Evolutionary conservation across 2,113 vertebrate genomes (phyloP), one percentile per base, ranked within the genome.

Genomic region (Vombatus ursinus): DNA sequence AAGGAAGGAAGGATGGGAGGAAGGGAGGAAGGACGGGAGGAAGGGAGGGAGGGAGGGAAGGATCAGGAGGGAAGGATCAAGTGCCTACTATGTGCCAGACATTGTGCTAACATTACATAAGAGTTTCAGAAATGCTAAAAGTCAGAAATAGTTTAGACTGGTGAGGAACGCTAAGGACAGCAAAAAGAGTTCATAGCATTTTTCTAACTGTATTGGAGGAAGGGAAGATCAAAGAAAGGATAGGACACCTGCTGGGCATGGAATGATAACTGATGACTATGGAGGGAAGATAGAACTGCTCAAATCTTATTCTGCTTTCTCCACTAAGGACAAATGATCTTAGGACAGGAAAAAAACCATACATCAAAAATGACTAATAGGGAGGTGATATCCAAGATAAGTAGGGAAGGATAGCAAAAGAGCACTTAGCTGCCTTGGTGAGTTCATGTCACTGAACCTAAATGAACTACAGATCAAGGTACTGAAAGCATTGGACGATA

Each of bases 21-120:
- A 31, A 1, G 5, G 28, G 8, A 8, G 3, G 14, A 2, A 9
- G 57, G 11, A 31, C 3, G 57, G 3, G 10, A 37, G 31, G 1
- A 3, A 5, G 31, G 4, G 5, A 16, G 31, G 26, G 9, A 28
- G 0, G 31, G 28, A 68, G 3, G 61, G 31, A 49, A 49, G 48
- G 48, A 5, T 3, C 2, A 9, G 25, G 8, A 37, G 11, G 11
- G 1, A 68, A 14, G 68, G 19, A 84, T 84, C 19, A 77, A n/a
- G 14, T 77, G 61, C 61, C 61, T 77, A 77, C 61, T 77, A 44
- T 44, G n/a, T 84, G 37, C 37, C 16, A 84, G n/a, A 44, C 19
- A 44, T 37, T 68, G 23, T 84, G 68, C 19, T 77, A 77, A 44
- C 44, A 44, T 84, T 44, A 68, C 1, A 22, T 44, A 84, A 84